These are phyloP conservation scores for Etheostoma spectabile DNA, from an alignment of 2,113 vertebrate species.

Conservation along the genomic window DNA sequence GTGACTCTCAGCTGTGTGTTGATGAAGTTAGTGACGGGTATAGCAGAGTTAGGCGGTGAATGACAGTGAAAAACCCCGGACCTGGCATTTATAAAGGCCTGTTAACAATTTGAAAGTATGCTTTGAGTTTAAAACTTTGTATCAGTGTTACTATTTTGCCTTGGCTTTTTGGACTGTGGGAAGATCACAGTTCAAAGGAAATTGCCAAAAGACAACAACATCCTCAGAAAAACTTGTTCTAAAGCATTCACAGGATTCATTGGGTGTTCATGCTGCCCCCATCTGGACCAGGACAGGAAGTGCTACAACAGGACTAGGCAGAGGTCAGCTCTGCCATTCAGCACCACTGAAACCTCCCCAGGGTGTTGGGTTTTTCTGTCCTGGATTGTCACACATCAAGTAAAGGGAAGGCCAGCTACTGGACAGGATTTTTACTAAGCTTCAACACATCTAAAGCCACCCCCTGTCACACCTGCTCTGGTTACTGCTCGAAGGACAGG, in stretches of 20 bases:
- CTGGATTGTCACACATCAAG: conserved; percentile 15
- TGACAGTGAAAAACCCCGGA: conserved; percentile 29
- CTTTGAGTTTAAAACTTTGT: neutral
- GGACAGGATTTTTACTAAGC: conserved; percentile 40
- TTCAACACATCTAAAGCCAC: conserved; percentile 28
- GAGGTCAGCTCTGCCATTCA: conserved; percentile 33
- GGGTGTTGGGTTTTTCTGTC: conserved; percentile 18
- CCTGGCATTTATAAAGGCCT: neutral
- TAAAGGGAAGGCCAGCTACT: conserved; percentile 37
- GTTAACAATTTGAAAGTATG: conserved; percentile 6
- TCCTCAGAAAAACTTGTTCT: conserved; percentile 8
- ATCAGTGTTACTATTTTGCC: conserved; percentile 11
- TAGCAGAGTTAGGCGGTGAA: conserved; percentile 14
- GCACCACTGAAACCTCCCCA: neutral
- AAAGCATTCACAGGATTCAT: conserved; percentile 15
- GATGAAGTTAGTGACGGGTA: conserved; percentile 42
- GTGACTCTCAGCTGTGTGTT: conserved; percentile 57
- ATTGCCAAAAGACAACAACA: conserved; percentile 22
- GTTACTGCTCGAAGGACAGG: conserved; percentile 54
- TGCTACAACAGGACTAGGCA: neutral
- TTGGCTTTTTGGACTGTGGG: conserved; percentile 19
- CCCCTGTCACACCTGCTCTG: conserved; percentile 55
- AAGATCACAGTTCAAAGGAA: conserved; percentile 1
- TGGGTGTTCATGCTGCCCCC: conserved; percentile 18
- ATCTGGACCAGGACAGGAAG: conserved; percentile 28